Percentiles rank a stretch among this genome's conserved stretches.
Conservation (phyloP, 2,113 vertebrate genomes). For the Pungitius pungitius region DNA sequence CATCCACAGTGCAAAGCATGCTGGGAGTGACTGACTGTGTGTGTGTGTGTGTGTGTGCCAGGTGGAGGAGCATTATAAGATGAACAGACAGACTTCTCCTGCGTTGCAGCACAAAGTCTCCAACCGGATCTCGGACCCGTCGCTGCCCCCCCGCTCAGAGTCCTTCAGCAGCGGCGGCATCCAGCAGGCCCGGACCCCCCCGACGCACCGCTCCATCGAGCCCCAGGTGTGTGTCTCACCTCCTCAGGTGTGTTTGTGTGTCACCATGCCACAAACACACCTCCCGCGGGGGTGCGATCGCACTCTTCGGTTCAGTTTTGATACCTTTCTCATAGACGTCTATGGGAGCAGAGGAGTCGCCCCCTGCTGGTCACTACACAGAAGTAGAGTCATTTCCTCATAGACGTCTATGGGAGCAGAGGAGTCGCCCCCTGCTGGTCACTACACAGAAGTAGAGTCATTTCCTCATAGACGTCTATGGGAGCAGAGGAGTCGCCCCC, state of each 20-base stretch:
- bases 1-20: neutral
- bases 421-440: too few species aligned
- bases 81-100: conserved; percentile 90
- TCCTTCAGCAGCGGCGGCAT: conserved; percentile 97
- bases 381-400: too few species aligned
- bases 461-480: too few species aligned
- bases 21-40: conserved; percentile 17
- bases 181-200: conserved; percentile 92
- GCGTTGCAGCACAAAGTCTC: conserved; percentile 96
- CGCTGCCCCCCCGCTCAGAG: conserved; percentile 94
- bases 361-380: too few species aligned
- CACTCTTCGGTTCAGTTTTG: neutral
- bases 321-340: too few species aligned
- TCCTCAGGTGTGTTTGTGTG: neutral
- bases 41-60: conserved; percentile 59
- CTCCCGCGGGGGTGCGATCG: conserved; percentile 6
- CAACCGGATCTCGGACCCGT: conserved; percentile 97
- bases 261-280: neutral
- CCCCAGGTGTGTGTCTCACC: conserved; percentile 85
- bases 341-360: too few species aligned
- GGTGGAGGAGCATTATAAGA: conserved; percentile 90
- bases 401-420: too few species aligned
- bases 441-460: too few species aligned
- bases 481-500: too few species aligned
- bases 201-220: conserved; percentile 93